Conservation (phyloP, 1,140 invertebrate species). For the Potamilus streckersoni region DNA sequence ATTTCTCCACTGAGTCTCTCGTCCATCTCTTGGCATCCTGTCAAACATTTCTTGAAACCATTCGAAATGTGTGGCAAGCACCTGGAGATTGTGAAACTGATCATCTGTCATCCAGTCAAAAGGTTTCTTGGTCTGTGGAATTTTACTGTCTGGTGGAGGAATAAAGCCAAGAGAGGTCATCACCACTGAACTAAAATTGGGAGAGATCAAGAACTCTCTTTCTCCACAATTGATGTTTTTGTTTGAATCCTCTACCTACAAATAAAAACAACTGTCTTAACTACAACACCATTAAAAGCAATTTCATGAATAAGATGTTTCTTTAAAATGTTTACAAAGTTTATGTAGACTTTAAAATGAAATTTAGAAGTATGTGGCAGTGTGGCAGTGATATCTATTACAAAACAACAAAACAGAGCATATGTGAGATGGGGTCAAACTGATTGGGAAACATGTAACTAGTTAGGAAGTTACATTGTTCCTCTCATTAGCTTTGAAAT, state of each 20-base stretch:
- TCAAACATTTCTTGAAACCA: conserved; percentile 65
- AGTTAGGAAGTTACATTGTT: too few relatives aligned
- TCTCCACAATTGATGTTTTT: conserved; percentile 59
- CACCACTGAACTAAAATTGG: conserved; percentile 59
- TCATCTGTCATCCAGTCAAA: conserved; percentile 70
- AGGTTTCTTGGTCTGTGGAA: conserved; percentile 64
- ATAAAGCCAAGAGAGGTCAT: conserved; percentile 56
- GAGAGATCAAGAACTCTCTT: conserved; percentile 66
- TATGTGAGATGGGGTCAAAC: too few relatives aligned
- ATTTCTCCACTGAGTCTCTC: conserved; percentile 66
- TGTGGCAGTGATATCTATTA: too few relatives aligned
- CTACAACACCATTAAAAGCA: not conserved
- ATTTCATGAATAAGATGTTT: too few relatives aligned
- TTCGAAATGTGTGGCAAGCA: conserved; percentile 54
- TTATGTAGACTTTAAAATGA: too few relatives aligned
- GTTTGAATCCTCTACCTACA: conserved; percentile 62
- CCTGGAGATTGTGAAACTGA: conserved; percentile 67
- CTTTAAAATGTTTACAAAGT: too few relatives aligned
- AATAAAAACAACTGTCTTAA: not conserved
- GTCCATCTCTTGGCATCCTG: conserved; percentile 64
- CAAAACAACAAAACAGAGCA: too few relatives aligned
- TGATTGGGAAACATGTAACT: too few relatives aligned
- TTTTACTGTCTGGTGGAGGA: conserved; percentile 43
- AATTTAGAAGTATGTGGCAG: too few relatives aligned
- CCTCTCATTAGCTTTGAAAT: too few relatives aligned